These are phyloP conservation scores for Neogale vison DNA, from an alignment of 2,113 vertebrate species.

Conservation along the genomic window DNA sequence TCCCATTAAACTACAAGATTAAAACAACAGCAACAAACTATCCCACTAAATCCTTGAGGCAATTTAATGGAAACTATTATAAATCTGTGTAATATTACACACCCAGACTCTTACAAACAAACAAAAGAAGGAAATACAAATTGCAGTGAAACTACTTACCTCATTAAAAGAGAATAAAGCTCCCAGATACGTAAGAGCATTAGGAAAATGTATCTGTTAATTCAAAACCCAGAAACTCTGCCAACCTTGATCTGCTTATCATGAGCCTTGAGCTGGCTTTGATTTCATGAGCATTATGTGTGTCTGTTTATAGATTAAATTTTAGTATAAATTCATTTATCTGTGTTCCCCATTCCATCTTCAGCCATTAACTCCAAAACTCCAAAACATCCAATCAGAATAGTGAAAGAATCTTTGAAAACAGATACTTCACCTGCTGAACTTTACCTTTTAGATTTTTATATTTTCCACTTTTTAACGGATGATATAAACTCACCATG, in stretches of 20 bases:
- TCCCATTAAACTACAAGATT: slow-evolving; percentile 40
- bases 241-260: slow-evolving; percentile 55
- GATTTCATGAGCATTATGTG: slow-evolving; percentile 68
- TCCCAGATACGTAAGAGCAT: slow-evolving; percentile 9
- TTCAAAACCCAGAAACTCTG: slow-evolving; percentile 50
- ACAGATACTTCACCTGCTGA: neutral
- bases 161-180: slow-evolving; percentile 57
- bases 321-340: slow-evolving; percentile 62
- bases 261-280: slow-evolving; percentile 66
- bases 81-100: slow-evolving; percentile 50
- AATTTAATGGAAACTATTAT: slow-evolving; percentile 29
- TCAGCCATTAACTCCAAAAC: neutral
- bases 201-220: slow-evolving; percentile 1
- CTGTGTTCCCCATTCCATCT: slow-evolving; percentile 50
- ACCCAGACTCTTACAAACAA: slow-evolving; percentile 61
- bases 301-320: slow-evolving; percentile 63
- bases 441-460: neutral
- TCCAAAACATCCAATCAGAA: neutral
- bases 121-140: slow-evolving; percentile 44
- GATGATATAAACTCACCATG: neutral
- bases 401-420: neutral
- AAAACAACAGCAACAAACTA: slow-evolving; percentile 35
- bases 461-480: neutral
- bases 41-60: slow-evolving; percentile 14
- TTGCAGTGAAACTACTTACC: slow-evolving; percentile 33